Evolutionary conservation across 2,888 invertebrate species (phyloP), one percentile per base, ranked within the genome.

Genomic region (Campaea margaritaria): DNA sequence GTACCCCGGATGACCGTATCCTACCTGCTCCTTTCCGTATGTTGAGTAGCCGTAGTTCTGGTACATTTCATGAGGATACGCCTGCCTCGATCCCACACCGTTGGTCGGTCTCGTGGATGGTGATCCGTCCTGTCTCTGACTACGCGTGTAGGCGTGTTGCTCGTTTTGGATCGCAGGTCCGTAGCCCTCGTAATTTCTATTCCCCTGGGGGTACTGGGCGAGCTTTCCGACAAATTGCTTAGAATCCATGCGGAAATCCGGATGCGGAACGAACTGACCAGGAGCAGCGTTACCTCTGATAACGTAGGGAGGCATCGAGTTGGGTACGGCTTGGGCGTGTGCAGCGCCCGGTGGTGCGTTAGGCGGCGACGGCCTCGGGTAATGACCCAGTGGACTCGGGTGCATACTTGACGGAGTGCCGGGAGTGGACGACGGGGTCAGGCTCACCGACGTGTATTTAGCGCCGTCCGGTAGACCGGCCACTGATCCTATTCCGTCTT

Each of bases 311-410:
- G 94, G 93, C 79, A 94, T 93, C 31, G 93, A 87, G 73, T 93
- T 94, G 15, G 94, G 93, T 67, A 94, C 93, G 57, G 93, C 93
- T 80, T 94, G 94, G 45, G 93, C 93, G 73, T 93, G 93, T 55
- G 93, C 93, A 28, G 93, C 93, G 59, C 94, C 93, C 15, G 94
- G 91, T 0, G 94, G 94, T 5, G 94, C 95, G 36, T 95, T 95
- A 0, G 95, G 95, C 0, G 96, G 96, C 1, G 96, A 96, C 10
- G 95, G 95, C 63, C 95, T 89, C 11, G 95, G 94, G 78, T 95
- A 95, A 65, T 94, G 93, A 31, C 94, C 94, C 9, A 95, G 82
- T 0, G 95, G 95, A 78, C 95, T 95, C 67, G 93, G 93, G 70
- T 95, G 94, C 76, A 94, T 93, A 66, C 94, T 94, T 4, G 93